A percentile compares a stretch with the other conserved stretches of the same genome.
phyloP scores from a whole-genome alignment of 2,888 invertebrate species.

The Pachliopta kotzebuea region DNA sequence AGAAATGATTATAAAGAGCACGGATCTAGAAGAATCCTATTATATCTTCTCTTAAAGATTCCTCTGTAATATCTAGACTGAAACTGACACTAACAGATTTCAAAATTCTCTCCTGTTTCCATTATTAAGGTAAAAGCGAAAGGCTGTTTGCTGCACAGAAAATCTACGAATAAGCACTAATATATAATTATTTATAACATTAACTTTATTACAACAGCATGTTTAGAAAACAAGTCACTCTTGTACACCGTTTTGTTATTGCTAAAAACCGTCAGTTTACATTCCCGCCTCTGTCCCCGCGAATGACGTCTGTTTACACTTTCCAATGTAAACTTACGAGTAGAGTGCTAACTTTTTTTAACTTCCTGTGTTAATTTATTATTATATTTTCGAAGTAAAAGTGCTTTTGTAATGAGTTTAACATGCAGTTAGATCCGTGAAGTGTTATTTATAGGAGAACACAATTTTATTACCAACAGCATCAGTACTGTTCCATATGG shows the following conservation, averaged over 20 bases:
- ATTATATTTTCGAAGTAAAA: not conserved
- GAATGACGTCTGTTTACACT: constrained; percentile 22
- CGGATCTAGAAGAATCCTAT: no score
- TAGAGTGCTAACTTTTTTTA: constrained; percentile 10
- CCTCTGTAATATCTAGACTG: no score
- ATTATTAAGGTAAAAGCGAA: no score
- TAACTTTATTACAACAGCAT: not conserved
- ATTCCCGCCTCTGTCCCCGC: constrained; percentile 11
- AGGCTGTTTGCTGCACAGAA: no score
- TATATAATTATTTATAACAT: not conserved
- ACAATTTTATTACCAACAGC: no score
- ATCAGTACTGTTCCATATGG: no score
- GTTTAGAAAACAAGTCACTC: constrained; percentile 16
- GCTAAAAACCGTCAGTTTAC: constrained; percentile 20
- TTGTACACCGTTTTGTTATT: constrained; percentile 14
- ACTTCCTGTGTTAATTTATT: constrained; percentile 17
- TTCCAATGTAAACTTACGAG: constrained; percentile 8
- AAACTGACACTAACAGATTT: no score
- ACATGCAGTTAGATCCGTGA: not conserved
- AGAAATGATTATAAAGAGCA: no score
- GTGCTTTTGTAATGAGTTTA: not conserved
- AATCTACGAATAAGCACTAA: not conserved
- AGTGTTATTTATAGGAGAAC: not conserved
- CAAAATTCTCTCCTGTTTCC: no score
- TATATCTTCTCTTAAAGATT: no score